Conservation (phyloP, 2,797 vertebrate genomes). For the Ficedula albicollis region DNA sequence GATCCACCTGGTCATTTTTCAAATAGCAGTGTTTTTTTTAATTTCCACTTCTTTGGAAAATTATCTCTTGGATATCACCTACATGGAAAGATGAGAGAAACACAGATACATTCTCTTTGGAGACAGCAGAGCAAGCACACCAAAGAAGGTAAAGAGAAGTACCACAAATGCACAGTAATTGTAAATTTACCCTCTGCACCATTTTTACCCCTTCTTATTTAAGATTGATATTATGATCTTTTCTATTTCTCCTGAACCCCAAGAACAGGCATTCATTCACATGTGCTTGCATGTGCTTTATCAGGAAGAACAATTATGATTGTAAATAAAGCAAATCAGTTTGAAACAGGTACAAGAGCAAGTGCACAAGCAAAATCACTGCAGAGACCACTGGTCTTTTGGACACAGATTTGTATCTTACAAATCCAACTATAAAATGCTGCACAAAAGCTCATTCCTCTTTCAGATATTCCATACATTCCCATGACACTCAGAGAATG, state of each 20-base stretch:
- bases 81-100: background rate
- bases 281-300: background rate
- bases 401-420: background rate
- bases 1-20: background rate
- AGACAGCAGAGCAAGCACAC: background rate
- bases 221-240: background rate
- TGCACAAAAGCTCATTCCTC: background rate
- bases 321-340: background rate
- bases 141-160: background rate
- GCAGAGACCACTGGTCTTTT: background rate
- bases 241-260: background rate
- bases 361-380: background rate
- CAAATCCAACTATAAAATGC: background rate
- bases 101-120: background rate
- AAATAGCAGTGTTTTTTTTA: background rate
- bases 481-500: background rate
- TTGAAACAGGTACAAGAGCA: background rate
- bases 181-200: background rate
- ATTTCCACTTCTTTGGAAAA: background rate
- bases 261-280: background rate
- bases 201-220: background rate
- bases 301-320: background rate
- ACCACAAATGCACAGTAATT: background rate
- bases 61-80: background rate
- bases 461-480: background rate